Evolutionary conservation across 2,113 vertebrate genomes (phyloP).

Genomic region (Psammodynastes pulverulentus): DNA sequence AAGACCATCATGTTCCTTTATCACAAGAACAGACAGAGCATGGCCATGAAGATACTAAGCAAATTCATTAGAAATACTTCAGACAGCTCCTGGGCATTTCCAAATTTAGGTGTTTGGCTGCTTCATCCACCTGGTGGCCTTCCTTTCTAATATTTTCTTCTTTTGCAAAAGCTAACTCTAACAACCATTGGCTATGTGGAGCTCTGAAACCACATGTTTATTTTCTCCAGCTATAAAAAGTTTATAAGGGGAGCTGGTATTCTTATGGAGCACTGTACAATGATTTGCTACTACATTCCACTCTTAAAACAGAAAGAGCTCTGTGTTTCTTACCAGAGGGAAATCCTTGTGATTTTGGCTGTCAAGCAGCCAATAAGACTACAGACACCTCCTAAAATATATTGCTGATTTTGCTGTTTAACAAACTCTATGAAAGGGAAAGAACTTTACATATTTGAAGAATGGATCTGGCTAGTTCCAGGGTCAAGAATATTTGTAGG

Average conservation of each 20-base stretch:
- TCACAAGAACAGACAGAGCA: slow-evolving; percentile 46
- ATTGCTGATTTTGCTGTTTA: slow-evolving; percentile 13
- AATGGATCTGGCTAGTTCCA: slow-evolving; percentile 10
- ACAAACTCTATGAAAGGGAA: slow-evolving; percentile 21
- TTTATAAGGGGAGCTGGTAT: slow-evolving; percentile 78
- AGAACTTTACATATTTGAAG: slow-evolving; percentile 42
- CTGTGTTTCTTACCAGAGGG: slow-evolving; percentile 71
- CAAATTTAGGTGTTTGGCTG: slow-evolving; percentile 56
- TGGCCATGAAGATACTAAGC: slow-evolving; percentile 47
- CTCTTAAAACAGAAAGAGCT: slow-evolving; percentile 71
- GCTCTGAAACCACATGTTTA: slow-evolving; percentile 81
- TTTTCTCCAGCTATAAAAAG: slow-evolving; percentile 82
- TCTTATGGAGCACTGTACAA: slow-evolving; percentile 72
- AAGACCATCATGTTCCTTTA: slow-evolving; percentile 33
- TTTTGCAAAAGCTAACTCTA: slow-evolving; percentile 69
- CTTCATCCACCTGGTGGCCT: slow-evolving; percentile 71
- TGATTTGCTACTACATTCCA: slow-evolving; percentile 76
- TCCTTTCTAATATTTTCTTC: slow-evolving; percentile 74
- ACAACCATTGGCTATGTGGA: slow-evolving; percentile 70
- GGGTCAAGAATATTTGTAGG: neutral
- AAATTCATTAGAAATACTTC: slow-evolving; percentile 49
- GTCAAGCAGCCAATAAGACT: slow-evolving; percentile 51
- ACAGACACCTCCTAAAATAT: slow-evolving; percentile 59
- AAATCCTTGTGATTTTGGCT: slow-evolving; percentile 65
- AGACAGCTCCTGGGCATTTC: slow-evolving; percentile 50